These are phyloP conservation scores for Alauda arvensis DNA, from an alignment of 2,797 vertebrate genomes.

Conservation along the genomic window DNA sequence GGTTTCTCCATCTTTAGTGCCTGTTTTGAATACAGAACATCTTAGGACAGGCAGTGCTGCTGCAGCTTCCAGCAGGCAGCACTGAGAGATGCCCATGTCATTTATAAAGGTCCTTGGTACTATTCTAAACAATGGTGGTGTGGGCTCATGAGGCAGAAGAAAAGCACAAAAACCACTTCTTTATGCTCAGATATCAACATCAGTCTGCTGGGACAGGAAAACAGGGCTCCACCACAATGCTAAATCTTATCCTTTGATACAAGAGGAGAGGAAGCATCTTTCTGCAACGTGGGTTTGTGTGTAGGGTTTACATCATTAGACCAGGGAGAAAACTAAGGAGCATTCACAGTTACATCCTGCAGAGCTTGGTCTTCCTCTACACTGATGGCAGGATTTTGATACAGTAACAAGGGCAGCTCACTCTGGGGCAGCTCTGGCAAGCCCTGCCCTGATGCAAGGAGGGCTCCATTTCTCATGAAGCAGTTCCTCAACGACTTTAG, in stretches of 20 bases:
- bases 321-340: neutral
- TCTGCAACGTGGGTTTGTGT: neutral
- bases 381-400: neutral
- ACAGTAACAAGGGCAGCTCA: neutral
- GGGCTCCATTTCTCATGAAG: neutral
- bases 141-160: neutral
- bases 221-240: neutral
- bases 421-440: neutral
- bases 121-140: neutral
- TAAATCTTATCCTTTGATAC: neutral
- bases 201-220: neutral
- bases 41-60: neutral
- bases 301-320: neutral
- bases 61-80: neutral
- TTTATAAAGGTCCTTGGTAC: neutral
- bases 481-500: constrained; percentile 21
- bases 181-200: neutral
- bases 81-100: neutral
- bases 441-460: neutral
- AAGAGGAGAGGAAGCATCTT: neutral
- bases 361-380: neutral
- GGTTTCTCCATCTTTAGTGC: neutral
- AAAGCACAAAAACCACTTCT: neutral
- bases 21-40: neutral
- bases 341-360: neutral